Evolutionary conservation across 2,888 invertebrate genomes (phyloP).

Genomic region (Drosophila mimetica): DNA sequence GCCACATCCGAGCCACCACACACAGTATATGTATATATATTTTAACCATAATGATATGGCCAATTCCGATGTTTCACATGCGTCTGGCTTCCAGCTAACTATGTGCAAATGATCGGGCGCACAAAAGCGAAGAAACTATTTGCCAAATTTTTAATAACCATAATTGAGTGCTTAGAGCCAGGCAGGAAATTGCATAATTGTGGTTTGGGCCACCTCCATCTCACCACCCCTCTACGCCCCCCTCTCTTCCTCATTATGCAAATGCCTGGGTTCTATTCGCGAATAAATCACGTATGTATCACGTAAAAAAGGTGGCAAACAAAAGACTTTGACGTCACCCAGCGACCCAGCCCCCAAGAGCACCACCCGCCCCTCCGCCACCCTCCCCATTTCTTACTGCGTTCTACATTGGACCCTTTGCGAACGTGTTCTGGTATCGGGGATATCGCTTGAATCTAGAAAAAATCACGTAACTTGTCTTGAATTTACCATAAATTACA

Average conservation of each 20-base stretch:
- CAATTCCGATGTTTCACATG: conserved; percentile 20
- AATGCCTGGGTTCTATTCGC: conserved; percentile 16
- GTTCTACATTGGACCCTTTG: neutral
- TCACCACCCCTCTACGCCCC: neutral
- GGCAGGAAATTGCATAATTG: conserved; percentile 38
- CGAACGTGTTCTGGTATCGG: conserved; percentile 1
- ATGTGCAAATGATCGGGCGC: conserved; percentile 35
- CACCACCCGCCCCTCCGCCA: neutral
- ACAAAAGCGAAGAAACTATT: conserved; percentile 41
- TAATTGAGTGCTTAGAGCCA: conserved; percentile 52
- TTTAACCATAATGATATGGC: conserved; percentile 21
- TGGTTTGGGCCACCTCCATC: neutral
- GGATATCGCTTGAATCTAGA: conserved; percentile 2
- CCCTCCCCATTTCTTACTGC: neutral
- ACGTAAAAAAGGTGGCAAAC: conserved; percentile 30
- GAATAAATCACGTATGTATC: conserved; percentile 47
- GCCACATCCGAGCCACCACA: conserved; percentile 20
- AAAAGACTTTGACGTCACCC: conserved; percentile 51
- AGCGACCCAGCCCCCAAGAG: neutral
- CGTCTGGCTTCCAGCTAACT: conserved; percentile 26
- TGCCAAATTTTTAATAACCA: conserved; percentile 57
- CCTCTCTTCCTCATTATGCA: conserved; percentile 13
- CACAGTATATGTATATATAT: neutral
- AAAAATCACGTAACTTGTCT: conserved; percentile 1
- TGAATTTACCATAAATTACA: neutral